Evolutionary conservation across 2,888 invertebrate species (phyloP), one percentile per base, ranked within the genome.

Genomic region (Ametastegia equiseti): DNA sequence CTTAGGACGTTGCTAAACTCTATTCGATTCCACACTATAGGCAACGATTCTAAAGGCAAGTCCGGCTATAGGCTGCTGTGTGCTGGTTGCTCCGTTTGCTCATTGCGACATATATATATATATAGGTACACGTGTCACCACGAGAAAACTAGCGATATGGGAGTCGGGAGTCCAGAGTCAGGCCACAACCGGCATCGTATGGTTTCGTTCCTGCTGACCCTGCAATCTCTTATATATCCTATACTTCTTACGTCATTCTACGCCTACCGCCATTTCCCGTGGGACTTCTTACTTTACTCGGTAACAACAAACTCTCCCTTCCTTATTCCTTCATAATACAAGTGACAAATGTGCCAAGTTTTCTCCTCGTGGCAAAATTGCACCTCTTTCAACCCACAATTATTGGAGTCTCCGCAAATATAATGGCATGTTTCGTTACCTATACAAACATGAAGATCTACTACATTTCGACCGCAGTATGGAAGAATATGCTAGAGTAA

Each of bases 181-280:
- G 42, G 42, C 57, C 78, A 39, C 78, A 60, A 63, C 78, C 63
- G 60, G 42, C 78, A 36, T 78, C 63, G 60, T 78, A 78, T 63
- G 78, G 78, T 78, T 78, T 60, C 78, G 60, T 78, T 78, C 78
- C 60, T 60, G 78, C 78, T 78, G 78, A 78, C 78, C 78, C 78
- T 78, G 78, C 78, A 78, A 78, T 78, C 78, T 60, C 78, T 60
- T 15, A 11, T 78, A 33, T 15, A 42, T n/a, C n/a, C n/a, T n/a
- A n/a, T n/a, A n/a, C n/a, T n/a, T n/a, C 23, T 78, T 19, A 60
- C 42, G 60, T 78, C 60, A 78, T 60, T 33, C 39, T 45, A 39
- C 27, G n/a, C 78, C 23, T 54, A 54, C 75, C 60, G 63, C 63
- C 7, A 45, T 78, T 78, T 78, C 63, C 78, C 78, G 63, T 78